A percentile compares a stretch with the other conserved stretches of the same genome.
Evolutionary conservation across 2,113 vertebrate genomes (phyloP).

Genomic region (Perognathus longimembris): DNA sequence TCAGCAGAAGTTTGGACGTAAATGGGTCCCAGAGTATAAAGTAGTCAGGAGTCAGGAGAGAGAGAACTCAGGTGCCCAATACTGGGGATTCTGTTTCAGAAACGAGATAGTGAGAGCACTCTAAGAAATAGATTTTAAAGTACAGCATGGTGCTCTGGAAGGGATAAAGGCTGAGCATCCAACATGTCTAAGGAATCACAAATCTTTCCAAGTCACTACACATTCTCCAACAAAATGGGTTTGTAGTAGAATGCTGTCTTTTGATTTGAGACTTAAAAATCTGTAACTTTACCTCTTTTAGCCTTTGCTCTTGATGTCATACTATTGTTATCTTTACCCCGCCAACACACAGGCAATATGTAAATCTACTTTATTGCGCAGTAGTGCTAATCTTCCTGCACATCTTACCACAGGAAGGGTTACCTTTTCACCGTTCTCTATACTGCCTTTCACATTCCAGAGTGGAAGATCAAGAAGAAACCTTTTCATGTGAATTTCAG

Average conservation of each 20-base stretch:
- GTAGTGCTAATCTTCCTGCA: background rate
- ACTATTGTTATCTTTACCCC: background rate
- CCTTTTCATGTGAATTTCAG: constrained; percentile 67
- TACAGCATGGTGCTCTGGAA: fast-evolving
- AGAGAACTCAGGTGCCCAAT: background rate
- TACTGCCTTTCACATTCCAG: constrained; percentile 39
- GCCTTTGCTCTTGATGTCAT: background rate
- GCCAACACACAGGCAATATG: background rate
- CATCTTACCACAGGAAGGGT: background rate
- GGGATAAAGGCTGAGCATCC: too few species aligned
- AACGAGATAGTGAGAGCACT: too few species aligned
- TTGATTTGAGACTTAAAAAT: background rate
- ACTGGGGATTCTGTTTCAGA: background rate
- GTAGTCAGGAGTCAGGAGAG: fast-evolving
- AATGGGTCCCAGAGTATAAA: background rate
- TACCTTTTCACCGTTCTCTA: background rate
- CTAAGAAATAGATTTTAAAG: background rate
- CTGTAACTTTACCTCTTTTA: background rate
- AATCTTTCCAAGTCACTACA: background rate
- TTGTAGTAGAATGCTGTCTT: background rate
- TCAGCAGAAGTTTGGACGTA: background rate
- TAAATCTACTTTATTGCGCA: background rate
- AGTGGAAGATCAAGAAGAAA: constrained; percentile 58
- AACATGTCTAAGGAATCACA: too few species aligned
- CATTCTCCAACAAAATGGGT: background rate